Conservation (phyloP, 2,888 invertebrate genomes). For the Nematopogon swammerdamellus region DNA sequence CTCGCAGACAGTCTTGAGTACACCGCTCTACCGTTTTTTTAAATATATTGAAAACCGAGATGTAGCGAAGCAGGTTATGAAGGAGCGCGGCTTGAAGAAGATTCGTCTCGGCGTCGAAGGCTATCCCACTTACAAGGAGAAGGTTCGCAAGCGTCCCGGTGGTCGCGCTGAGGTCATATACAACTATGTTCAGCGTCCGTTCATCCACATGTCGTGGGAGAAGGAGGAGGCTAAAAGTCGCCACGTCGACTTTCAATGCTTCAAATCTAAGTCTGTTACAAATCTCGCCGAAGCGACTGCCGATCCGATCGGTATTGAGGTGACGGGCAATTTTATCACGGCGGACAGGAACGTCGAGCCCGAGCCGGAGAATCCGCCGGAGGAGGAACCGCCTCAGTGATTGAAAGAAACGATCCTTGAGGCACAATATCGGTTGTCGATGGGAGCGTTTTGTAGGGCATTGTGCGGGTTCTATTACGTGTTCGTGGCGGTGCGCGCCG, state of each 20-base stretch:
- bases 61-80: constrained; percentile 98
- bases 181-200: constrained; percentile 98
- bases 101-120: constrained; percentile 98
- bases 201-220: constrained; percentile 99
- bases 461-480: not conserved
- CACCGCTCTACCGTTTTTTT: constrained; percentile 95
- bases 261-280: constrained; percentile 96
- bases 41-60: constrained; percentile 99
- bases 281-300: constrained; percentile 95
- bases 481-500: not conserved
- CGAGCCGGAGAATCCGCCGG: constrained; percentile 24
- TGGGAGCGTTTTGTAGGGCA: not conserved
- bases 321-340: constrained; percentile 51
- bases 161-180: constrained; percentile 97
- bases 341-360: constrained; percentile 24
- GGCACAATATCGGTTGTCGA: not conserved
- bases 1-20: constrained; percentile 94
- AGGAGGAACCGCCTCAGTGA: constrained; percentile 15
- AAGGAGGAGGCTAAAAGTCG: constrained; percentile 99
- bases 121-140: constrained; percentile 99
- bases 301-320: constrained; percentile 73
- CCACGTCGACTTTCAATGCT: constrained; percentile 99
- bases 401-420: not conserved
- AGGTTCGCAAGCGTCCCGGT: constrained; percentile 92
- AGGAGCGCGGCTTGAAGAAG: constrained; percentile 97